Evolutionary conservation across 2,888 invertebrate genomes (phyloP), one percentile per base, ranked within the genome.

Genomic region (Aricia artaxerxes): DNA sequence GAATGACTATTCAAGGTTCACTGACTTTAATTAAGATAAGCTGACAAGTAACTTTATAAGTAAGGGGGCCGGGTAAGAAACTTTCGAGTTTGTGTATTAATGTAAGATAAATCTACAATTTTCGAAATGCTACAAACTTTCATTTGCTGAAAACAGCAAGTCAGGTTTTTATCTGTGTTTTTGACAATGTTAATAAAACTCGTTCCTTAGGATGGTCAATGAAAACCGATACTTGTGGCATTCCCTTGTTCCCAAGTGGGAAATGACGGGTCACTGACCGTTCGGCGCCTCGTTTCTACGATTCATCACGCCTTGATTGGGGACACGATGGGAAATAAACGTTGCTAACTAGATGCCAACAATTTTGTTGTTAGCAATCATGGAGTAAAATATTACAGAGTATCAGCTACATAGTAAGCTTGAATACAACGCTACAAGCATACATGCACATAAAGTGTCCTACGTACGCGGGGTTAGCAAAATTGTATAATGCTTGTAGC

Each of bases 281-380:
- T 84, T 88, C 87, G 76, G 80, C 84, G 86, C 85, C 86, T 87
- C 86, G 87, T 89, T 89, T 87, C 88, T 87, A 86, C 88, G 84
- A 88, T 88, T 89, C 88, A 90, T 88, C 88, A 88, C 86, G 87
- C 85, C 81, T 82, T 81, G 82, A 86, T 85, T 84, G 82, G 83
- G 82, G 82, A 82, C 82, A 81, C 75, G 75, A 79, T 49, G 77
- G 57, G 73, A 72, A 75, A 76, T 73, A 78, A 72, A 44, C 24
- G 40, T 64, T 40, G 24, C 64, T 49, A 49, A 49, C 75, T 13
- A 49, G 49, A 53, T 75, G 24, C 9, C 49, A 75, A 75, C 24
- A 1, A 78, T 77, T 61, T 61, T 44, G 78, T 44, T 38, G 64
- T 38, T 49, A 24, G 16, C 57, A 16, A n/a, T 69, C 31, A 49